These are phyloP conservation scores for Zaprionus taronus DNA, from an alignment of 1,140 invertebrate genomes.

Conservation along the genomic window DNA sequence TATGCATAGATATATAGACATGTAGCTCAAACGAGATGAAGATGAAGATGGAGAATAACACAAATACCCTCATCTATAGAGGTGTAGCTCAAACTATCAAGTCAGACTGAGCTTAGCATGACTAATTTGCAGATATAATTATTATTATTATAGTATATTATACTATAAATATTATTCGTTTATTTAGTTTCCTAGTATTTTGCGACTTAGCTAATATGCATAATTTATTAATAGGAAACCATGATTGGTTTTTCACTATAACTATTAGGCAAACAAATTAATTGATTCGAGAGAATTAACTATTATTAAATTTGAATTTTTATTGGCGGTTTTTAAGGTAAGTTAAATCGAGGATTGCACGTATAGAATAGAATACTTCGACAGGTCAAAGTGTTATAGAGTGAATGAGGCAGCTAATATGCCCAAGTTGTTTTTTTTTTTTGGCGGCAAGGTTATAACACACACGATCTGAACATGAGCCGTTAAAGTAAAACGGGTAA, in stretches of 20 bases:
- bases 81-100: background rate
- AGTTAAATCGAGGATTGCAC: background rate
- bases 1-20: background rate
- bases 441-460: background rate
- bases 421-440: background rate
- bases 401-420: background rate
- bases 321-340: no score
- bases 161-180: background rate
- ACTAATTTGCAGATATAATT: background rate
- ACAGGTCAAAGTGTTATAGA: background rate
- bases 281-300: background rate
- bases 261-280: background rate
- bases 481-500: slow-evolving; percentile 59
- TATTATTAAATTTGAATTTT: no score
- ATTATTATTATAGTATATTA: background rate
- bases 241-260: background rate
- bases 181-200: background rate
- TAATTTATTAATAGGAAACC: background rate
- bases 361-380: background rate
- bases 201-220: background rate
- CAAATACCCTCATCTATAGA: background rate
- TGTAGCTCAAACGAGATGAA: background rate
- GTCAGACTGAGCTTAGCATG: background rate
- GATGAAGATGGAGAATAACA: background rate
- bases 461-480: slow-evolving; percentile 46